Conservation (phyloP, 2,888 invertebrate genomes). For the Germaria angustata region DNA sequence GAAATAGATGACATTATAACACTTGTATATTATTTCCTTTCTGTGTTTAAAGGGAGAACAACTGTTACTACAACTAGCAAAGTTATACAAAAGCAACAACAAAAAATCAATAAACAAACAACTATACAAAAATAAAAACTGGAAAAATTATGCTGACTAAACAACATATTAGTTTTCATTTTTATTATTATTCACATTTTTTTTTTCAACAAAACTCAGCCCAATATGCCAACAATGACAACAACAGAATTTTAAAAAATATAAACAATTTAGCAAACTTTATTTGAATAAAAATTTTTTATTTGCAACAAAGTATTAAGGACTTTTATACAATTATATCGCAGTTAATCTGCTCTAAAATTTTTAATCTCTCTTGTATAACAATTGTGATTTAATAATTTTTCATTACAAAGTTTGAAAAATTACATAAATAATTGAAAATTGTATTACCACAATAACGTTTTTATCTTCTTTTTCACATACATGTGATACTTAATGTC, state of each 20-base stretch:
- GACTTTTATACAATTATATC: no score
- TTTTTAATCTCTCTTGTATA: not conserved
- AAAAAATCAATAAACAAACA: constrained; percentile 28
- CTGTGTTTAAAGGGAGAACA: not conserved
- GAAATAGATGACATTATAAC: constrained; percentile 29
- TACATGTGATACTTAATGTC: no score
- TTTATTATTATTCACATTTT: not conserved
- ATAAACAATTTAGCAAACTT: not conserved
- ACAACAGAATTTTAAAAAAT: not conserved
- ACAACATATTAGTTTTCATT: not conserved
- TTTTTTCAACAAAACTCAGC: not conserved
- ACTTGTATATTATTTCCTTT: constrained; percentile 26
- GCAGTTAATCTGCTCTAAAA: no score
- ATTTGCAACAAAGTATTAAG: no score
- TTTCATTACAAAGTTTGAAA: no score
- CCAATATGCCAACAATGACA: not conserved
- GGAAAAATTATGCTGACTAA: not conserved
- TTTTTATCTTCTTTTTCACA: no score
- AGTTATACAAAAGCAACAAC: not conserved
- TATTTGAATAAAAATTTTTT: not conserved
- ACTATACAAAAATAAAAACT: not conserved
- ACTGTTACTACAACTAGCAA: not conserved
- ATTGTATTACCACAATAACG: no score
- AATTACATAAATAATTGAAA: no score
- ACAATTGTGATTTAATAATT: no score